Conservation (phyloP, 2,888 invertebrate species). For the Cantharis rustica region DNA sequence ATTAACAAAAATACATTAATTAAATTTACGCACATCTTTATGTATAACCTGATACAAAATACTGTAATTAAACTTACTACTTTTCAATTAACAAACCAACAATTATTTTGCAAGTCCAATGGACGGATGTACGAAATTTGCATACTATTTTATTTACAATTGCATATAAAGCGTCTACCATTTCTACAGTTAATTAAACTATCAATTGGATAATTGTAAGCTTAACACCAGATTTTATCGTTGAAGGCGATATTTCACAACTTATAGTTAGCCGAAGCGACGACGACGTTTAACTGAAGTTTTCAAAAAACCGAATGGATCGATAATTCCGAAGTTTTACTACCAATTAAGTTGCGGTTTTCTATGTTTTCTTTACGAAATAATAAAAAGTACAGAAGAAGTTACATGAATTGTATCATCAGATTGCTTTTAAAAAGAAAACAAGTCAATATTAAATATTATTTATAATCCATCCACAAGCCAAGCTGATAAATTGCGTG, state of each 20-base stretch:
- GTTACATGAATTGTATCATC: too few relatives aligned
- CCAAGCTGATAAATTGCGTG: too few relatives aligned
- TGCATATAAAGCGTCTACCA: neutral
- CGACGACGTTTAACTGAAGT: neutral
- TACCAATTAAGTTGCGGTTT: neutral
- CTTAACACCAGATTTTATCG: neutral
- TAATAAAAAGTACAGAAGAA: neutral
- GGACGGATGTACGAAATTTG: neutral
- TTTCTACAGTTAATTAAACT: neutral
- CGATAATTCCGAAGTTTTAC: neutral
- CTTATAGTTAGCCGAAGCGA: neutral
- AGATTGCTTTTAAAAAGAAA: too few relatives aligned
- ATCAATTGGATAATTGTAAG: neutral
- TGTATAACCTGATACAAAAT: neutral
- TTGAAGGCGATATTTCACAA: neutral
- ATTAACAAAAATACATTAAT: neutral
- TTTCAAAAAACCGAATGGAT: neutral
- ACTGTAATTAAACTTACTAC: constrained; percentile 1
- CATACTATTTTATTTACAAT: neutral
- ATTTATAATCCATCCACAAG: too few relatives aligned
- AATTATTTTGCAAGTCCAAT: neutral
- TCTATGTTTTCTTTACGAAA: too few relatives aligned
- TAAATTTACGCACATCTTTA: constrained; percentile 1
- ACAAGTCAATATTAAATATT: too few relatives aligned
- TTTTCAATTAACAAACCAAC: neutral